phyloP scores from a whole-genome alignment of 2,888 invertebrate species.

The Omphaloscelis lunosa region DNA sequence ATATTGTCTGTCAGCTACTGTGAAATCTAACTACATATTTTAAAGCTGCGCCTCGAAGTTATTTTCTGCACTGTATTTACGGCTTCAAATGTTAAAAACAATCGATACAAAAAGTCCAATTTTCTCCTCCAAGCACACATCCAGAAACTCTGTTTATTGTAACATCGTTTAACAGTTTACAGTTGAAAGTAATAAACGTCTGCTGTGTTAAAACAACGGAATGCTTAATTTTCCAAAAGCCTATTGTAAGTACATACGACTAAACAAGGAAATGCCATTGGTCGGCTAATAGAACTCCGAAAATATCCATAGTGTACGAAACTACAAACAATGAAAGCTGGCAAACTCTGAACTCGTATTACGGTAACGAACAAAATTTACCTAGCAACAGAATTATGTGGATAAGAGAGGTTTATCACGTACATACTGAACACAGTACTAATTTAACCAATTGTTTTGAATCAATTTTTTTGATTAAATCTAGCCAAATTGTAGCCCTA shows the following conservation, averaged over 20 bases:
- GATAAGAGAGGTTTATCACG: slow-evolving; percentile 31
- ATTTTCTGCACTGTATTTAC: slow-evolving; percentile 1
- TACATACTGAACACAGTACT: slow-evolving; percentile 20
- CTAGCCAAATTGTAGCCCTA: slow-evolving; percentile 36
- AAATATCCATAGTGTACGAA: slow-evolving; percentile 75
- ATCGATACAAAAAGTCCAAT: slow-evolving; percentile 19
- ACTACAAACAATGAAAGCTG: slow-evolving; percentile 71
- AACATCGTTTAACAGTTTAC: slow-evolving; percentile 60
- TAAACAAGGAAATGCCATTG: slow-evolving; percentile 83
- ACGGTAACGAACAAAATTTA: slow-evolving; percentile 34
- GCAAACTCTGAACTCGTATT: slow-evolving; percentile 56
- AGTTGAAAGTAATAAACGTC: slow-evolving; percentile 70
- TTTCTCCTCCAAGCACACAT: slow-evolving; percentile 16
- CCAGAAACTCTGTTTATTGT: slow-evolving; percentile 51
- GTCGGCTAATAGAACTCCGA: slow-evolving; percentile 78
- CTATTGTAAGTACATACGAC: slow-evolving; percentile 69
- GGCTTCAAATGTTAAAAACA: slow-evolving; percentile 10
- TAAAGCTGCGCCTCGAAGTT: background rate
- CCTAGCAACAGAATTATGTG: slow-evolving; percentile 49
- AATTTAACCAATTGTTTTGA: slow-evolving; percentile 49
- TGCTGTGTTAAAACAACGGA: slow-evolving; percentile 67
- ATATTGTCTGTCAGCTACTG: background rate
- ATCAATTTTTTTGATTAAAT: slow-evolving; percentile 52
- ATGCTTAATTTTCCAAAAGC: slow-evolving; percentile 71
- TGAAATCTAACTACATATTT: background rate